A percentile compares a stretch with the other conserved stretches of the same genome.
Conservation (phyloP, 1,140 invertebrate genomes). For the Octopus sinensis region DNA sequence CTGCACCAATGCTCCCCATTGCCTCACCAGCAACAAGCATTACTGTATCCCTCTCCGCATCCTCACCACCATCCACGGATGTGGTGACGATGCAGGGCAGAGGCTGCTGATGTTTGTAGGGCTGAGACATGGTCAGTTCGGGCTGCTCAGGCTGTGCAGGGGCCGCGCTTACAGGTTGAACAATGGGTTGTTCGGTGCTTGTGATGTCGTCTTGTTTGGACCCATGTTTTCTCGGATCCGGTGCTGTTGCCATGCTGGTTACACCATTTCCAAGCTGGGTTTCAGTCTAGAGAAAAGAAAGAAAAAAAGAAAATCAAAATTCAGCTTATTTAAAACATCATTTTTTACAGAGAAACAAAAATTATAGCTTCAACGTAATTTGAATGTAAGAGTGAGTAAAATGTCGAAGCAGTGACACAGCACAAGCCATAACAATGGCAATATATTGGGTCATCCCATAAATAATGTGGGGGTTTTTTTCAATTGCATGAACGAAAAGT, state of each 20-base stretch:
- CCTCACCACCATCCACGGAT: background rate
- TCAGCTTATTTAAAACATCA: too few species aligned
- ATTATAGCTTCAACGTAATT: too few species aligned
- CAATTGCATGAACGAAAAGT: too few species aligned
- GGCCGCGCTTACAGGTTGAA: constrained; percentile 34
- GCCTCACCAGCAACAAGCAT: constrained; percentile 29
- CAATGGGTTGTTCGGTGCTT: constrained; percentile 29
- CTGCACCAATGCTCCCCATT: constrained; percentile 34
- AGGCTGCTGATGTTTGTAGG: constrained; percentile 19
- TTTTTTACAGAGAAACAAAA: too few species aligned
- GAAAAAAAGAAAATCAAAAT: too few species aligned
- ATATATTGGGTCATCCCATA: too few species aligned
- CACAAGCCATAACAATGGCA: too few species aligned
- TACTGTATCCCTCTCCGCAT: constrained; percentile 18
- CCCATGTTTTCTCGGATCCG: background rate
- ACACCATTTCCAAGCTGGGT: background rate
- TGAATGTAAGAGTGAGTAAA: too few species aligned
- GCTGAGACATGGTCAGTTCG: constrained; percentile 42
- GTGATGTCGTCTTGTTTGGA: constrained; percentile 28
- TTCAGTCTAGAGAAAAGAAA: too few species aligned
- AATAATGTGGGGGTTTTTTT: too few species aligned
- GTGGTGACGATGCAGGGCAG: constrained; percentile 29
- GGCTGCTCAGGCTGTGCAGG: constrained; percentile 41
- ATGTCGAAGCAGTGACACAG: too few species aligned
- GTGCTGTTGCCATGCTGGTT: background rate